These are phyloP conservation scores for Gastracanthus pulcherrimus DNA, from an alignment of 2,888 invertebrate genomes.

Conservation along the genomic window DNA sequence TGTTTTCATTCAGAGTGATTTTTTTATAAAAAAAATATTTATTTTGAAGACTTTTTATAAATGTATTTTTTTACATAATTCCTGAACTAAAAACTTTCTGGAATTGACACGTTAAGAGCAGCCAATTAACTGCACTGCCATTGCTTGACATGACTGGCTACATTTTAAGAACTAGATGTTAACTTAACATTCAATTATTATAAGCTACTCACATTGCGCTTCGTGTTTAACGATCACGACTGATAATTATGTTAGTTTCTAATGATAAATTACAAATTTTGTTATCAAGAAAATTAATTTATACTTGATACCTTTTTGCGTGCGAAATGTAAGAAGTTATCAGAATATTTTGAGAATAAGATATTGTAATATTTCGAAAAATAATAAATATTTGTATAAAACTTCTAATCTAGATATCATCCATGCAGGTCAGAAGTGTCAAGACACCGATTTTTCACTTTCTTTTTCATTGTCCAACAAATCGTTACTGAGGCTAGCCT, in stretches of 20 bases:
- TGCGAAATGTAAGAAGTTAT: conserved; percentile 51
- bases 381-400: conserved; percentile 56
- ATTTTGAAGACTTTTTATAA: conserved; percentile 47
- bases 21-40: conserved; percentile 51
- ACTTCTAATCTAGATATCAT: conserved; percentile 21
- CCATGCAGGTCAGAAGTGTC: background rate
- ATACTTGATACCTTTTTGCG: conserved; percentile 51
- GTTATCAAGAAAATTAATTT: conserved; percentile 48
- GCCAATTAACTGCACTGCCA: background rate
- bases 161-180: conserved; percentile 41
- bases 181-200: conserved; percentile 14
- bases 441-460: conserved; percentile 19
- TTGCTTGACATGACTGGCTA: conserved; percentile 40
- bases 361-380: conserved; percentile 55
- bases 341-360: conserved; percentile 48
- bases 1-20: conserved; percentile 44
- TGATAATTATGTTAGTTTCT: conserved; percentile 49
- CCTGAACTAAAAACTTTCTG: conserved; percentile 3
- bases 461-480: conserved; percentile 41
- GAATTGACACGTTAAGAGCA: conserved; percentile 26
- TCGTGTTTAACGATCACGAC: conserved; percentile 42
- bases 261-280: conserved; percentile 37
- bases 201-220: conserved; percentile 33
- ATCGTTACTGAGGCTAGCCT: conserved; percentile 54
- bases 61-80: conserved; percentile 49